Evolutionary conservation across 2,113 vertebrate genomes (phyloP), one percentile per base, ranked within the genome.

Genomic region (Diadophis punctatus): DNA sequence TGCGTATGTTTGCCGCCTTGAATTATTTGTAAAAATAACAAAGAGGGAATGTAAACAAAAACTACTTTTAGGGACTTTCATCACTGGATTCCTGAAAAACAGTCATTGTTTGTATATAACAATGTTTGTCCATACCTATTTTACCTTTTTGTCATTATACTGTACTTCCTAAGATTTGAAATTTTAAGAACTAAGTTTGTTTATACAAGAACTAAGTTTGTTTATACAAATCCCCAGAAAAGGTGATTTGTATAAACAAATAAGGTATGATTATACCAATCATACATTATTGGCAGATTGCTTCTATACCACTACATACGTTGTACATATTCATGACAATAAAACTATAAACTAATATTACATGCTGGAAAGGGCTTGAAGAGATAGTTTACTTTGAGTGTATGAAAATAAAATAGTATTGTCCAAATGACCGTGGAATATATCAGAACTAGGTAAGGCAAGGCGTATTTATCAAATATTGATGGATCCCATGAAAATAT

Each of bases 81-180:
- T 34, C n/a, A 74, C n/a, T 74, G 30, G 14, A 68, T n/a, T 68
- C 63, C 30, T 34, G 30, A 68, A 68, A 68, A 68, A 68, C 30
- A 68, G 60, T n/a, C 11, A n/a, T 68, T n/a, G 58, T 63, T 63
- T 63, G 60, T 91, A 95, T 89, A 58, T 49, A 94, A 92, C 87
- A 10, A 39, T 23, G 0, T 86, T 56, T 56, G 6, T 56, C 20
- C 94, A 4, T 90, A 93, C 22, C 93, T 0, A 4, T 90, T 92
- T 22, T 93, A 96, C 92, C 11, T 23, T 84, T n/a, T 52, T 80
- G 12, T 2, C 53, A 12, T 22, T 22, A 89, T 7, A 89, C 39
- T 43, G n/a, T n/a, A n/a, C n/a, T n/a, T 92, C 1, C 86, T 93
- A 20, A 8, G 11, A 91, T 48, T 8, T 46, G 74, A 93, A 91